These are phyloP conservation scores for Drosophila anceps DNA, from an alignment of 2,888 invertebrate genomes.

Conservation along the genomic window DNA sequence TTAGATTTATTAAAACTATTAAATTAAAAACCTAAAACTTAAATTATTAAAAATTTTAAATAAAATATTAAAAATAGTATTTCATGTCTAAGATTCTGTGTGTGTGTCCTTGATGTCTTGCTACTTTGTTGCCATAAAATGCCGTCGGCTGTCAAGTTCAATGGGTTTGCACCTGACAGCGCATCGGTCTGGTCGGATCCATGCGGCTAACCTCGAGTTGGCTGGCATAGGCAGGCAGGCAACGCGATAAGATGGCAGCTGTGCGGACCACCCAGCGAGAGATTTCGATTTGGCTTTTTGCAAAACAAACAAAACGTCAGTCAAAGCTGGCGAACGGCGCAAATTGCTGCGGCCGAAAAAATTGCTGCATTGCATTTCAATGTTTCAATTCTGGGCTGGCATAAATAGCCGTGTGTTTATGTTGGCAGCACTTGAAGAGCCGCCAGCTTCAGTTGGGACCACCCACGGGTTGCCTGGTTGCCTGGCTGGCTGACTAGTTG, in stretches of 20 bases:
- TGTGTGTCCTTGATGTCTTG: constrained; percentile 43
- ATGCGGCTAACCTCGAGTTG: constrained; percentile 19
- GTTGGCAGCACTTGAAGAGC: constrained; percentile 77
- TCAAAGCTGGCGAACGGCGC: constrained; percentile 49
- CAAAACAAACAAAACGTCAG: constrained; percentile 80
- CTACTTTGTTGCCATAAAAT: constrained; percentile 16
- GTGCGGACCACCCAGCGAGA: constrained; percentile 67
- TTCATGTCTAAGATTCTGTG: background rate
- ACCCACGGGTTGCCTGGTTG: constrained; percentile 34
- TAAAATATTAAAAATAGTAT: background rate
- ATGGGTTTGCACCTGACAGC: constrained; percentile 51
- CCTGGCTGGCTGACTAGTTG: constrained; percentile 15
- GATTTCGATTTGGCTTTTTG: constrained; percentile 76
- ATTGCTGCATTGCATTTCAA: constrained; percentile 70
- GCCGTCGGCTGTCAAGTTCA: constrained; percentile 49
- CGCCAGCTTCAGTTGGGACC: constrained; percentile 38
- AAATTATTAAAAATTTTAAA: too few species aligned
- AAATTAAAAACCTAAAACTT: too few species aligned
- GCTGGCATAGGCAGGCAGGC: background rate
- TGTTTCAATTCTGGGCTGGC: constrained; percentile 65
- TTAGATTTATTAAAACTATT: too few species aligned
- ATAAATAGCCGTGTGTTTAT: constrained; percentile 77
- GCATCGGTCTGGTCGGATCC: background rate
- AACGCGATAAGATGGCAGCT: constrained; percentile 11
- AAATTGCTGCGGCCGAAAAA: constrained; percentile 48